Base-by-base conservation (phyloP, 2,113 vertebrate species). In the Labeo rohita region DNA sequence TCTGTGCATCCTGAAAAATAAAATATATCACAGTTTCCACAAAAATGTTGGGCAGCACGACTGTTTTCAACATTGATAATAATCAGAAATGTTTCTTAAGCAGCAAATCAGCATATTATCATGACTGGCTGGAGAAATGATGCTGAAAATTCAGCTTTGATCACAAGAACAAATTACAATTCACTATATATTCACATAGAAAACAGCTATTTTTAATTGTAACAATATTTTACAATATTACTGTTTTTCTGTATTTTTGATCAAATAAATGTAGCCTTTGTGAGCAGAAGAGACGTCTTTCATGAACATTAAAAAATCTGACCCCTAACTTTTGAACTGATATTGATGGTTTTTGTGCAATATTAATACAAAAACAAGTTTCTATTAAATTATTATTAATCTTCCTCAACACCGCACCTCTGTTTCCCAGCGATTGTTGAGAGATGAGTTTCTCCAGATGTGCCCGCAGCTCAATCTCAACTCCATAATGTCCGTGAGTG, bases 391-490 rank as follows among this genome's bases (percentile, higher is more conserved):
- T 2, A 18, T 39, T 15, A 8, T 13, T 39, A 47, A 1, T 78
- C 74, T 56, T 56, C 16, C 54, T 56, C 6, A 56, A 18, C 6
- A 15, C 36, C 73, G 86, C 77, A 94, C 94, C 94, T 93, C 81
- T 87, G 15, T 89, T 93, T 88, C 91, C 93, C 63, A 95, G 91
- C 1, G 89, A 95, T 90, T 97, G 96, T 86, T 96, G 87, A 0
- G 97, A 97, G 84, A 99, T 97, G 87, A 93, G 97, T 91, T 96
- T 98, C 92, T 99, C 98, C 89, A 99, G 94, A 8, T 80, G 90
- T 6, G 95, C 94, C 70, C 98, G 94, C 84, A 99, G 91, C 5
- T 94, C 90, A 3, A 98, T 98, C 92, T 97, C 96, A 16, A 95
- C 96, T 0, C 97, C 96, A 0, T 99, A 99, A 28, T 15, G 89